Percentiles rank a stretch among this genome's conserved stretches.
phyloP scores from a whole-genome alignment of 1,140 invertebrate species.

The Pseudachorutes palmiensis region DNA sequence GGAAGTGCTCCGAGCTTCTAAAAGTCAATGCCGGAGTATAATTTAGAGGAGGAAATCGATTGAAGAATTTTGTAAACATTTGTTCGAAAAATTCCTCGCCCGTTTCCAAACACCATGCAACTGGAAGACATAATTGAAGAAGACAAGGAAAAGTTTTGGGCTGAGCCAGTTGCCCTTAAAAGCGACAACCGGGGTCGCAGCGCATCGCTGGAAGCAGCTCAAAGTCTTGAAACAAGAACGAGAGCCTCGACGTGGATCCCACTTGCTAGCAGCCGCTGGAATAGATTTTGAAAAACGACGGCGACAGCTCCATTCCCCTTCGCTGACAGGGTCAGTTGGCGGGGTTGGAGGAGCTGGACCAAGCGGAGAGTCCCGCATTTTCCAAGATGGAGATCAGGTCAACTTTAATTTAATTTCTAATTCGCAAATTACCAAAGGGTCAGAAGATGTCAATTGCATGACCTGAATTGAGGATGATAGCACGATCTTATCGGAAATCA shows the following conservation, averaged over 20 bases:
- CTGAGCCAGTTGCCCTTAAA: background rate
- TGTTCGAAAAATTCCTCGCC: background rate
- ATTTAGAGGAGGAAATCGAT: background rate
- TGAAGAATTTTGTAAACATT: background rate
- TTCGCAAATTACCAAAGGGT: too few relatives aligned
- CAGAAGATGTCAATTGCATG: too few relatives aligned
- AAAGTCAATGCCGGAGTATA: background rate
- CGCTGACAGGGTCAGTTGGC: slow-evolving; percentile 11
- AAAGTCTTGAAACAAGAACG: background rate
- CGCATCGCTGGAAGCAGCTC: background rate
- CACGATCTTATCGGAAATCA: too few relatives aligned
- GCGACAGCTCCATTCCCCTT: too few relatives aligned
- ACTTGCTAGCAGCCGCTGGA: slow-evolving; percentile 34
- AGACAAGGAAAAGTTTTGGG: slow-evolving; percentile 17
- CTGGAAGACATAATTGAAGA: slow-evolving; percentile 35
- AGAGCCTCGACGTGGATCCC: slow-evolving; percentile 31
- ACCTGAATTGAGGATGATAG: too few relatives aligned
- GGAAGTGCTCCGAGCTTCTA: background rate
- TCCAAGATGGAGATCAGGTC: slow-evolving; percentile 34
- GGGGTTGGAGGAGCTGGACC: background rate
- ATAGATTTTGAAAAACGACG: slow-evolving; percentile 34
- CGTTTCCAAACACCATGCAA: slow-evolving; percentile 12
- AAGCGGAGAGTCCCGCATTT: slow-evolving; percentile 22
- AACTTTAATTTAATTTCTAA: too few relatives aligned
- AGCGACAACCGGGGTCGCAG: slow-evolving; percentile 13